Evolutionary conservation across 1,140 invertebrate genomes (phyloP), one percentile per base, ranked within the genome.

Genomic region (Choristoneura fumiferana): DNA sequence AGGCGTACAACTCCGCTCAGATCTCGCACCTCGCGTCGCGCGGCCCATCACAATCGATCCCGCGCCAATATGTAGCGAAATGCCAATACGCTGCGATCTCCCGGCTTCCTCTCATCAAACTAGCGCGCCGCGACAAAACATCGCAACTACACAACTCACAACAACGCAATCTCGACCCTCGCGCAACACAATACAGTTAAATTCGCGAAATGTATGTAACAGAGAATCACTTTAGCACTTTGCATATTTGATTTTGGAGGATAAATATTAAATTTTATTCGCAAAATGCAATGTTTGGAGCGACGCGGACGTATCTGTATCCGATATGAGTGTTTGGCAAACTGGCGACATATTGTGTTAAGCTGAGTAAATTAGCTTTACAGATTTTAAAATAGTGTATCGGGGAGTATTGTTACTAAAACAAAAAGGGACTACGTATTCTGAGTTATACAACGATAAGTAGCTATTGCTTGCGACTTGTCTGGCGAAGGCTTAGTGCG

Each of bases 11-110:
- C 59, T 57, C 18, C 62, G 60, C 67, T 63, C 4, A 37, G 9
- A 10, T 29, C 69, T 69, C 45, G 29, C 56, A 45, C 1, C 35
- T 15, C 45, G 29, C 13, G 68, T 60, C 18, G n/a, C n/a, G n/a
- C n/a, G n/a, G 3, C 10, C 22, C 12, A 22, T 22, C 65, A 45
- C 22, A 35, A 36, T 13, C 43, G 62, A 57, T 71, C 17, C 22
- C 43, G 34, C 39, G 38, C 56, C 45, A 70, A 67, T 70, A 73
- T 73, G 64, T 73, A 78, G 57, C 63, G 60, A 70, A 71, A 73
- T 65, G 64, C 73, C 71, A 72, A 77, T 77, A 79, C 72, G 70
- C 72, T 73, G 65, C 59, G 70, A 66, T 77, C 77, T 70, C 58
- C 58, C 65, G 54, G 60, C 65, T 68, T 70, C 68, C 66, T 71